phyloP scores from a whole-genome alignment of 2,888 invertebrate genomes.

The Limenitis camilla region DNA sequence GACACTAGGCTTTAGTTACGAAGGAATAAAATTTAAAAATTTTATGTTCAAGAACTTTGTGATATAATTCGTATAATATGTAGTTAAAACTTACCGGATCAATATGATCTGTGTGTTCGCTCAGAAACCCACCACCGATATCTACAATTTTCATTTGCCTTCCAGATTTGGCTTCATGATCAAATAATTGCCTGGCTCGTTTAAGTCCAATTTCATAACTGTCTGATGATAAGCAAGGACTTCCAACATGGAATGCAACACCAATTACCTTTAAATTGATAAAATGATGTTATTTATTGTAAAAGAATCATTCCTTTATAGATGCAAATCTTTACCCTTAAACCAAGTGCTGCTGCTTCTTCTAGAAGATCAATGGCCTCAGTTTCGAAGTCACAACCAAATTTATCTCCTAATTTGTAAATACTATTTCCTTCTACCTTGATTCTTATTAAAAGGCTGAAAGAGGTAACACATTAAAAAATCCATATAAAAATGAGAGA shows the following conservation, averaged over 20 bases:
- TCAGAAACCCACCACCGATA: conserved; percentile 40
- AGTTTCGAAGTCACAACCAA: conserved; percentile 38
- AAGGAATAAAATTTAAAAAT: too few relatives aligned
- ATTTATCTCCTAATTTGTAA: conserved; percentile 36
- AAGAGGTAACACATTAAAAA: not conserved
- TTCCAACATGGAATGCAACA: conserved; percentile 42
- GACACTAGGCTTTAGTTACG: too few relatives aligned
- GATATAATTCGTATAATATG: not conserved
- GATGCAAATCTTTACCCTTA: conserved; percentile 29
- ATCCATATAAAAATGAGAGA: not conserved
- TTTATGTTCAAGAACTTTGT: not conserved
- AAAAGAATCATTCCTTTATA: too few relatives aligned
- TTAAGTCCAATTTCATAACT: conserved; percentile 33
- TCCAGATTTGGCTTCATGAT: conserved; percentile 35
- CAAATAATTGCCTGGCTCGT: conserved; percentile 33
- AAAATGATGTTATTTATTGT: not conserved
- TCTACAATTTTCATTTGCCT: conserved; percentile 39
- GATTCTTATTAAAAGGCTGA: conserved; percentile 32
- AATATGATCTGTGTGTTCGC: conserved; percentile 31
- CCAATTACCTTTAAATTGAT: conserved; percentile 34
- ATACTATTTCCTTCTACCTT: conserved; percentile 32
- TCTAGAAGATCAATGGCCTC: conserved; percentile 37
- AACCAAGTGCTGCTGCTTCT: conserved; percentile 35
- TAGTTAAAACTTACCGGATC: conserved; percentile 31
- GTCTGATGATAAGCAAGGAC: conserved; percentile 31